phyloP scores from a whole-genome alignment of 2,888 invertebrate genomes.

The Pollenia labialis region DNA sequence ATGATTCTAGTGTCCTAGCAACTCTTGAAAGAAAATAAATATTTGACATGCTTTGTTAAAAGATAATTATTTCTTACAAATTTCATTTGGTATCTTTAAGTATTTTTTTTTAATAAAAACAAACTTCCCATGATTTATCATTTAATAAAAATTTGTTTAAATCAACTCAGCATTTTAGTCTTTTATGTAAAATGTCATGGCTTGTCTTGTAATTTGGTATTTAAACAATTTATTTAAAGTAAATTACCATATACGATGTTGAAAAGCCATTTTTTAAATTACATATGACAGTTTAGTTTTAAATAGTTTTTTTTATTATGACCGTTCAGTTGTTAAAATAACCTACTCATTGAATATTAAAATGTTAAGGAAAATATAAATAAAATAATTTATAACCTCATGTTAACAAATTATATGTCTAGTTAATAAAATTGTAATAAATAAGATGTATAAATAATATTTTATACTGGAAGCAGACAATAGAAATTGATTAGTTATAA shows the following conservation, averaged over 20 bases:
- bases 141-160: no score
- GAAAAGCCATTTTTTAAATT: conserved; percentile 15
- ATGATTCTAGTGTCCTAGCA: not conserved
- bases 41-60: no score
- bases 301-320: conserved; percentile 17
- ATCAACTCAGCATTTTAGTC: not conserved
- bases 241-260: conserved; percentile 31
- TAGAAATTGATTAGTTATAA: conserved; percentile 54
- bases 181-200: conserved; percentile 15
- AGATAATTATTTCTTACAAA: no score
- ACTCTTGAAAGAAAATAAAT: not conserved
- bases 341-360: conserved; percentile 24
- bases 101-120: no score
- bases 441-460: conserved; percentile 14
- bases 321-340: conserved; percentile 48
- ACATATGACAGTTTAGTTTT: conserved; percentile 26
- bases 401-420: conserved; percentile 61
- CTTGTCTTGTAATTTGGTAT: conserved; percentile 44
- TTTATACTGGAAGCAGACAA: conserved; percentile 8
- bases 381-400: conserved; percentile 28
- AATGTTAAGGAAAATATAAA: not conserved
- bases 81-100: no score
- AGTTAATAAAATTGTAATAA: conserved; percentile 23
- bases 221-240: conserved; percentile 36
- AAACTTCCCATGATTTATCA: no score